Base-by-base conservation (phyloP, 2,888 invertebrate species). In the Polymixis lichenea region DNA sequence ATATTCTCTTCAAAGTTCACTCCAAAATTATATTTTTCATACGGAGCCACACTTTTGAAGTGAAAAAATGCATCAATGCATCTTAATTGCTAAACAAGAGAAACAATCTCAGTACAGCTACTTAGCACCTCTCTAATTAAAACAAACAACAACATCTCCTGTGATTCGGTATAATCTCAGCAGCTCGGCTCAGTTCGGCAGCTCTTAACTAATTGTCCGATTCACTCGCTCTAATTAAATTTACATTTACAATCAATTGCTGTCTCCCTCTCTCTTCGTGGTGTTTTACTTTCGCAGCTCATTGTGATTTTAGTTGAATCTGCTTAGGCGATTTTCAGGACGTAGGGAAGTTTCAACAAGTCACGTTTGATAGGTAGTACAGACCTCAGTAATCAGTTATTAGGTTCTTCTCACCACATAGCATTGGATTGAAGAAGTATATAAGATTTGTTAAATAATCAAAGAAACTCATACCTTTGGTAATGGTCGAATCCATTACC, bases 151-250 rank as follows among this genome's bases (percentile, higher is more conserved):
- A 43, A 61, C 58, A 55, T 15, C 28, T 25, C 28, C 25, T 38
- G 58, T 32, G 58, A 62, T 56, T 80, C 61, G 53, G 56, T 58
- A 69, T 38, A 67, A 62, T 58, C 76, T 69, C n/a, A 11, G 9
- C 53, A 66, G 32, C 51, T 55, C 66, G 53, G 60, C 53, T 49
- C 76, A 75, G 62, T 71, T 75, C 62, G 75, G 61, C 67, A 70
- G 66, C 72, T 72, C 75, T 77, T 77, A 68, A 81, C 80, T 86
- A 87, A 86, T 87, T 81, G 80, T 53, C 73, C 58, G 70, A 84
- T 82, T 84, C 87, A 86, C 86, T 87, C 78, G 32, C 75, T 38
- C 56, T 86, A 84, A 86, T 87, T 78, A 86, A 80, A 87, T 87
- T 84, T 81, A 60, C 76, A 87, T 84, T 84, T 73, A 70, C 66